Base-by-base conservation (phyloP, 1,140 invertebrate genomes). In the Bombyx mori region DNA sequence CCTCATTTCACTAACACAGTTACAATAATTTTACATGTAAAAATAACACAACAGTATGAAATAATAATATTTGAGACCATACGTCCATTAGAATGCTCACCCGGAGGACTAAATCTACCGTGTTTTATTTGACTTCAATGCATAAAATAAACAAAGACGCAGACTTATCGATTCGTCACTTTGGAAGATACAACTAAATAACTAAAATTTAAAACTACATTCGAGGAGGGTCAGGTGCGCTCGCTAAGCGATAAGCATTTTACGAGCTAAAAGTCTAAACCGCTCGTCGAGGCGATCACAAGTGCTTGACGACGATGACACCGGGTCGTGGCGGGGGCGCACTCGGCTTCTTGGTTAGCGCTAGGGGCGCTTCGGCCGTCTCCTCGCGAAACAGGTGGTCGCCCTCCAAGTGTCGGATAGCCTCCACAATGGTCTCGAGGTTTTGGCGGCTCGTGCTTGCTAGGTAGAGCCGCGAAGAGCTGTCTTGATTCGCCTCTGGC, bases 401-500 rank as follows among this genome's bases (percentile, higher is more conserved):
- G 7, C 98, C 97, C 82, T 99, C 98, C 57, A 99, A 88, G 74
- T 98, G 97, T 45, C 97, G 91, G 67, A 99, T 99, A 35, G 98
- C 98, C 79, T 99, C 97, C 7, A 99, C 97, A 61, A 99, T 99
- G 1, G 98, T 99, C 79, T 99, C 97, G 60, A 99, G 89, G 81
- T 98, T 99, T 75, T 98, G 95, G 46, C 96, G 91, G 51, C 96
- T 96, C 42, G 94, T 95, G 69, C 92, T 95, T 18, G 94, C 92
- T 52, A 93, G 80, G 69, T 94, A 95, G 7, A 94, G 77, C 42
- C 92, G 88, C 42, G 89, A 89, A n/a, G 91, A 88, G 2, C 91
- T 89, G 44, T 92, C 91, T 35, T 91, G 75, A 0, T 88, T 82
- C 18, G 89, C 75, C 59, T 88, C 89, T 3, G 91, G 90, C 73